phyloP scores from a whole-genome alignment of 1,140 invertebrate species.

The Steinernema khuongi region DNA sequence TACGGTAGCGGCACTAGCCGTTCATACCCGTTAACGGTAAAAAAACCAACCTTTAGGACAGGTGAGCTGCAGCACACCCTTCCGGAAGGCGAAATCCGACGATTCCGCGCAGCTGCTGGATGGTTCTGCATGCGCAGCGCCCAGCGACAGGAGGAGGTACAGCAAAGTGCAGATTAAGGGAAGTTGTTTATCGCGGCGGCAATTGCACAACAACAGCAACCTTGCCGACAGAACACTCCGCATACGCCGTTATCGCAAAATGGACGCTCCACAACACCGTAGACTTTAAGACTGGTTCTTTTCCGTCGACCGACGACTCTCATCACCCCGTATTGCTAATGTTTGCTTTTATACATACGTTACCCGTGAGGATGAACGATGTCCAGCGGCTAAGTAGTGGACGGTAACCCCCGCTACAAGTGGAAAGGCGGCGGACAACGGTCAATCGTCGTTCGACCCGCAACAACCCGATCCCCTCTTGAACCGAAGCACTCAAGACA shows the following conservation, averaged over 20 bases:
- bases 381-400: neutral
- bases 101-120: neutral
- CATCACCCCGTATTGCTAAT: constrained; percentile 11
- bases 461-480: neutral
- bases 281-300: constrained; percentile 13
- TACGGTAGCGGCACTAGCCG: too few relatives aligned
- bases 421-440: neutral
- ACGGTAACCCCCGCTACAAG: neutral
- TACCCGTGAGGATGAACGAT: neutral
- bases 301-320: neutral
- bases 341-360: constrained; percentile 13
- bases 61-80: neutral
- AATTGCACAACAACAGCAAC: constrained; percentile 10
- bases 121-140: neutral
- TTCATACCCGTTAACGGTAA: neutral
- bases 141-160: neutral
- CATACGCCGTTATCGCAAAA: constrained; percentile 13
- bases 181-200: neutral
- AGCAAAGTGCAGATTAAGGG: neutral
- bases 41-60: neutral
- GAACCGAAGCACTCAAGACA: too few relatives aligned
- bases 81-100: neutral
- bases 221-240: constrained; percentile 1
- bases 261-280: constrained; percentile 8
- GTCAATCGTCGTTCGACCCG: neutral